phyloP scores from a whole-genome alignment of 2,888 invertebrate species.

The Euclidia mi region DNA sequence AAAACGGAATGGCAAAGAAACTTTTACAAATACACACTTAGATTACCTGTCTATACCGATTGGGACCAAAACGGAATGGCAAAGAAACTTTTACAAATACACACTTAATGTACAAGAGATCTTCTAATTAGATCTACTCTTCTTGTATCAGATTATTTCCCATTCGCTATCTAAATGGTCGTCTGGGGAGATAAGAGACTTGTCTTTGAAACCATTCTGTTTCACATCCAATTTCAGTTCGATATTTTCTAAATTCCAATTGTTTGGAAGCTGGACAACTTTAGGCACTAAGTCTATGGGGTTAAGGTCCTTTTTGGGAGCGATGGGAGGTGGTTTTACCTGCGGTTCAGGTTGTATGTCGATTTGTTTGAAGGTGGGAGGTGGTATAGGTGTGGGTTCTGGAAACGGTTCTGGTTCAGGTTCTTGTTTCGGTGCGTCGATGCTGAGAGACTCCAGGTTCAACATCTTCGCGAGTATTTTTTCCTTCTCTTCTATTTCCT shows the following conservation, averaged over 20 bases:
- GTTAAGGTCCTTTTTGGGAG: slow-evolving; percentile 42
- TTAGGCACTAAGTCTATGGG: slow-evolving; percentile 81
- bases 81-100: neutral
- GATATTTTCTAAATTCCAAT: slow-evolving; percentile 90
- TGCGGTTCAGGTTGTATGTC: slow-evolving; percentile 31
- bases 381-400: slow-evolving; percentile 15
- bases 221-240: slow-evolving; percentile 77
- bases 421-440: slow-evolving; percentile 51
- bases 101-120: slow-evolving; percentile 12
- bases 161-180: slow-evolving; percentile 82
- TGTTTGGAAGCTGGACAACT: slow-evolving; percentile 88
- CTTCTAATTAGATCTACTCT: slow-evolving; percentile 22
- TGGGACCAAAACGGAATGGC: too few relatives aligned
- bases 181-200: slow-evolving; percentile 75
- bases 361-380: slow-evolving; percentile 25
- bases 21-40: too few relatives aligned
- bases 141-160: slow-evolving; percentile 81
- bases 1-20: too few relatives aligned
- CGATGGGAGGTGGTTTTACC: slow-evolving; percentile 34
- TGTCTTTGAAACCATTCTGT: slow-evolving; percentile 68
- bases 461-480: slow-evolving; percentile 92
- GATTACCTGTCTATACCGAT: too few relatives aligned
- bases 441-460: slow-evolving; percentile 89
- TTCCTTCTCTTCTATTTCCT: slow-evolving; percentile 94
- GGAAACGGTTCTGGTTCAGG: slow-evolving; percentile 17